phyloP scores from a whole-genome alignment of 92 coral and sea anemone species.

The Phymanthus crucifer region DNA sequence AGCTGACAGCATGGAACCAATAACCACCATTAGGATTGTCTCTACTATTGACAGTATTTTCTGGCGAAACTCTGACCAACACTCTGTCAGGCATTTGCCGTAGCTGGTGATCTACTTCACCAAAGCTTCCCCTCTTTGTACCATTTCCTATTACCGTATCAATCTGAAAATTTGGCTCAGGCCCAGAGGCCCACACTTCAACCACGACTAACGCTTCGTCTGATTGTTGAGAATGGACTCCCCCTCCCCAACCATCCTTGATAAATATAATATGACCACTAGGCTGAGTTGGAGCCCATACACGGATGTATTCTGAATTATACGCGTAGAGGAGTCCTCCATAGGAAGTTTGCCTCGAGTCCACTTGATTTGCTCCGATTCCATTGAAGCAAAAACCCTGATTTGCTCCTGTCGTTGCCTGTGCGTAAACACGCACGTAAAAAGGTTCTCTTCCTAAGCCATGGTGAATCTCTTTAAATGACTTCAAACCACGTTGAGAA shows the following conservation, averaged over 20 bases:
- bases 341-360: constrained; percentile 58
- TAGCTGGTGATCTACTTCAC: constrained; percentile 69
- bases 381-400: constrained; percentile 81
- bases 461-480: constrained; percentile 85
- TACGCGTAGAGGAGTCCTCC: constrained; percentile 95
- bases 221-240: constrained; percentile 39
- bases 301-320: constrained; percentile 73
- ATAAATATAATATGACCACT: constrained; percentile 77
- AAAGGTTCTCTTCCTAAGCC: constrained; percentile 83
- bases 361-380: constrained; percentile 86
- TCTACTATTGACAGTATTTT: constrained; percentile 18
- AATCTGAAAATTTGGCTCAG: constrained; percentile 83
- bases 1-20: constrained; percentile 83
- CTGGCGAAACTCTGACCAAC: constrained; percentile 71
- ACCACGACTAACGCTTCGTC: constrained; percentile 80
- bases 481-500: constrained; percentile 73
- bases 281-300: constrained; percentile 90
- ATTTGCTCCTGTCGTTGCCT: constrained; percentile 56
- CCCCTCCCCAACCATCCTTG: constrained; percentile 96
- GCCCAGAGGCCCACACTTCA: constrained; percentile 86
- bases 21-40: constrained; percentile 75
- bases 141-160: constrained; percentile 65
- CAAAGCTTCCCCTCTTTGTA: constrained; percentile 30
- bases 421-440: constrained; percentile 93
- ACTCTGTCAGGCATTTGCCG: constrained; percentile 86